These are phyloP conservation scores for Pemphredon lugubris DNA, from an alignment of 2,888 invertebrate species.

Conservation along the genomic window DNA sequence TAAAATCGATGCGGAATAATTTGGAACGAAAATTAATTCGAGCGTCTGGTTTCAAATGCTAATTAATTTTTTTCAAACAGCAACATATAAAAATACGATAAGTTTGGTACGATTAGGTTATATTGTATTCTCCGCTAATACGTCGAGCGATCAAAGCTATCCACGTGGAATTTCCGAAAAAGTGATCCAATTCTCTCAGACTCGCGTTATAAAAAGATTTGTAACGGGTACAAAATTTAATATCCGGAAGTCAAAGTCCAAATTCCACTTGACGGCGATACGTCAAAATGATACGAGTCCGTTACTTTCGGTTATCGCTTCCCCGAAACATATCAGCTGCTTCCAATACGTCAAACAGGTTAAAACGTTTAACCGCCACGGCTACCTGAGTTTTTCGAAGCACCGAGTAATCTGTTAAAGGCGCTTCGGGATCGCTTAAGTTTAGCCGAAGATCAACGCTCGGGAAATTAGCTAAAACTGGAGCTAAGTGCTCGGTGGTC, in stretches of 20 bases:
- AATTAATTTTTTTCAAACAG: no score
- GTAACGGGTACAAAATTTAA: no score
- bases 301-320: slow-evolving; percentile 14
- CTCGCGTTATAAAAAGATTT: no score
- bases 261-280: background rate
- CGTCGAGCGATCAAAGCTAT: no score
- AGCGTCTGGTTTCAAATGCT: no score
- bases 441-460: slow-evolving; percentile 41
- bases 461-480: slow-evolving; percentile 67
- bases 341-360: slow-evolving; percentile 43
- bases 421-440: slow-evolving; percentile 23
- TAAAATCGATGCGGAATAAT: no score
- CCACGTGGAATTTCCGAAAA: no score
- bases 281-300: slow-evolving; percentile 16
- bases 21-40: no score
- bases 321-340: slow-evolving; percentile 34
- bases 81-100: no score
- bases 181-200: no score
- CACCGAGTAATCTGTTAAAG: slow-evolving; percentile 26
- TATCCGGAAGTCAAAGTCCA: background rate
- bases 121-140: no score
- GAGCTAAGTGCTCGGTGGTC: slow-evolving; percentile 55
- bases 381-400: slow-evolving; percentile 62
- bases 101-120: no score
- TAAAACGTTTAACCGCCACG: slow-evolving; percentile 50